These are phyloP conservation scores for Nothoprocta perdicaria DNA, from an alignment of 2,113 vertebrate species.

Conservation along the genomic window DNA sequence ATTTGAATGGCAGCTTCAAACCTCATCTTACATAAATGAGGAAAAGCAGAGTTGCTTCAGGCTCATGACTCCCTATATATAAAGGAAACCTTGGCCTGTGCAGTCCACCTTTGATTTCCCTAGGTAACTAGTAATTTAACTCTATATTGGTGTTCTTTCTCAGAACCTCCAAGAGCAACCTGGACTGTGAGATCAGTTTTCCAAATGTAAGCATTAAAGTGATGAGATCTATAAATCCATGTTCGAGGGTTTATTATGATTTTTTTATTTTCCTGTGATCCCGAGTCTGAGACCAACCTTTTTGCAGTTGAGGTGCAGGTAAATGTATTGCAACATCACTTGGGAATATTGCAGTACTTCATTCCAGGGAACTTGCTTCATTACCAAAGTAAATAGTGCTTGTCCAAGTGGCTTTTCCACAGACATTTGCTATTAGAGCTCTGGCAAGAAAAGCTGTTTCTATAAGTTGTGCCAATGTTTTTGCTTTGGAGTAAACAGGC, in stretches of 20 bases:
- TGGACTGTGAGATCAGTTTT: not conserved
- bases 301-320: slow-evolving; percentile 4
- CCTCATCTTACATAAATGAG: not conserved
- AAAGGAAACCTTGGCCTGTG: not conserved
- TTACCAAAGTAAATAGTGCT: slow-evolving; percentile 49
- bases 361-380: slow-evolving; percentile 48
- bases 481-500: slow-evolving; percentile 63
- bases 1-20: not conserved
- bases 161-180: not conserved
- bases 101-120: not conserved
- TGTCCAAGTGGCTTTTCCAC: slow-evolving; percentile 27
- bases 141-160: not conserved
- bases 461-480: slow-evolving; percentile 37
- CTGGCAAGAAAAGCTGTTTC: slow-evolving; percentile 52
- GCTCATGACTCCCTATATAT: not conserved
- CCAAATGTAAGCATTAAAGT: not conserved
- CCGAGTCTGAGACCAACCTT: not conserved
- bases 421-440: slow-evolving; percentile 9
- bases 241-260: not conserved
- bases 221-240: not conserved
- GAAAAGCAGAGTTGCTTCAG: not conserved
- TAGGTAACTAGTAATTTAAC: not conserved
- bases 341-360: slow-evolving; percentile 33
- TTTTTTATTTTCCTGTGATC: not conserved
- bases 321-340: slow-evolving; percentile 26